phyloP scores from a whole-genome alignment of 2,888 invertebrate species.

The Chrysolina americana region DNA sequence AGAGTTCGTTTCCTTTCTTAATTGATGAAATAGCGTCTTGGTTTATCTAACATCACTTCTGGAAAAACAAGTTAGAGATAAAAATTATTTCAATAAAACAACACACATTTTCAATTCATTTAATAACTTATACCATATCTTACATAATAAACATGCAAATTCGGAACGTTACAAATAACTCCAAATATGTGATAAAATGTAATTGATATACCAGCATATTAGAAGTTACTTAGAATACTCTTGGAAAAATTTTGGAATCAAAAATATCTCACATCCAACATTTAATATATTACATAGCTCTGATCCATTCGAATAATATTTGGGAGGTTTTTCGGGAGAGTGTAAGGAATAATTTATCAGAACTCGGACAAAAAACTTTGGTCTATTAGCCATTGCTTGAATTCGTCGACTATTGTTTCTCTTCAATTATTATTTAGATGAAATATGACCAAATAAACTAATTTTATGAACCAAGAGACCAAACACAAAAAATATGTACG shows the following conservation, averaged over 20 bases:
- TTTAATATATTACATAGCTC: slow-evolving; percentile 33
- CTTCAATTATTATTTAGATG: too few species aligned
- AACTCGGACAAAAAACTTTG: neutral
- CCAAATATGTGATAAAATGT: neutral
- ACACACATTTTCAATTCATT: neutral
- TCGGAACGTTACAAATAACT: neutral
- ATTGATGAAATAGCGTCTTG: too few species aligned
- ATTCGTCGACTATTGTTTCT: neutral
- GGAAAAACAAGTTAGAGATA: too few species aligned
- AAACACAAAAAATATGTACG: too few species aligned
- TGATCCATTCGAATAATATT: slow-evolving; percentile 18
- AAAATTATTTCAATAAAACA: neutral
- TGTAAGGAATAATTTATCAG: neutral
- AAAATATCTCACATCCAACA: slow-evolving; percentile 30
- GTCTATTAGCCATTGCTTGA: neutral
- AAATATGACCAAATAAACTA: too few species aligned
- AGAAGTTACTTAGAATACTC: neutral
- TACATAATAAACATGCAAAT: slow-evolving; percentile 10
- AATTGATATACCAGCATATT: neutral
- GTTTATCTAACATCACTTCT: too few species aligned
- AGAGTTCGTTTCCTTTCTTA: too few species aligned
- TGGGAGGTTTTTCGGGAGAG: neutral
- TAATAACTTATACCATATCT: slow-evolving; percentile 6
- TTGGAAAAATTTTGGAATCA: slow-evolving; percentile 19
- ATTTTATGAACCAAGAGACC: too few species aligned